Evolutionary conservation across 2,113 vertebrate species (phyloP), one percentile per base, ranked within the genome.

Genomic region (Bucco capensis): DNA sequence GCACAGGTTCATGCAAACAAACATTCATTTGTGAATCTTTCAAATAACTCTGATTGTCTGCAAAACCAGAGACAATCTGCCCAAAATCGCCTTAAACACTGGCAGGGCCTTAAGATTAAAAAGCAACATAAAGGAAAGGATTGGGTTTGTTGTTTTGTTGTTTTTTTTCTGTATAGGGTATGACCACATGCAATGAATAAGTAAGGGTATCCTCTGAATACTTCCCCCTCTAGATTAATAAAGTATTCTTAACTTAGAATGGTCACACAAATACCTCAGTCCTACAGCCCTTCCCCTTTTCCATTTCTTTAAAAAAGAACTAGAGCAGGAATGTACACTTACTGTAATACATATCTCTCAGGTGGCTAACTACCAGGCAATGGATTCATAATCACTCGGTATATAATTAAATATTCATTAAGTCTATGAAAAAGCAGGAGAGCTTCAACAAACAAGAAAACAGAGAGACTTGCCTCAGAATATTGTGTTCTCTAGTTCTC

Each of bases 341-440:
- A 74, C 33, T 72, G 62, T 37, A 95, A 84, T 25, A 77, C 22
- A 46, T 2, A 8, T 44, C 53, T 81, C 75, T 88, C 46, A 42
- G 28, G 50, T 88, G 67, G 56, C 54, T 47, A 77, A 66, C 64
- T 56, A 80, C n/a, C 42, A 89, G 47, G 60, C 47, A 89, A 89
- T 40, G n/a, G 89, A 73, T 85, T 89, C 54, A 80, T 50, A 83
- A 89, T 86, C 56, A 77, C 42, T 19, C 72, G 77, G 54, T 79
- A 94, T 91, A 89, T 91, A 89, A 88, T 87, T 85, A 87, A 87
- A 89, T 85, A 92, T 56, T 88, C 47, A 94, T 91, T 86, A 89
- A 85, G n/a, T 37, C 75, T 42, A 12, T 27, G 38, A 56, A 85
- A 93, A 74, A 67, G 71, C 72, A 62, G 51, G 40, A 79, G 42